Base-by-base conservation (phyloP, 2,113 vertebrate species). In the Ariopsis seemanni region DNA sequence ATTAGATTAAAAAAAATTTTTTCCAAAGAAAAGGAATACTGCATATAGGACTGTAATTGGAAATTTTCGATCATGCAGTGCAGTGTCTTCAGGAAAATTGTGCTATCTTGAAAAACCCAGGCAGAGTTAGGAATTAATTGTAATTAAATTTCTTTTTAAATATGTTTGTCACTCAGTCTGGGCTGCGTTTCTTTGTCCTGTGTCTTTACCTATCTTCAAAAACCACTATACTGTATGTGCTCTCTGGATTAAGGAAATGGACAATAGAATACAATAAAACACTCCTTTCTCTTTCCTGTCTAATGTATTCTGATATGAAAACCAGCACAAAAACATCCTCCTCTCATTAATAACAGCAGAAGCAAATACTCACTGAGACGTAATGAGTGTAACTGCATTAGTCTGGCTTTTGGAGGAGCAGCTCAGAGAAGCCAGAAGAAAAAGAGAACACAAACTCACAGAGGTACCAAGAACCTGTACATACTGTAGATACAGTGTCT, bases 291-390 rank as follows among this genome's bases (percentile, higher is more conserved):
- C 18, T 84, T 83, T 65, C 63, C 15, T 82, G 20, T 48, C 50
- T 69, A 18, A 20, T 83, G 17, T 83, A 53, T 9, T 4, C n/a
- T 42, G 52, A 57, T 84, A 72, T 84, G 82, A 72, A 84, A 84
- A 57, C 82, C 52, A 22, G 15, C 8, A 27, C 25, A 69, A 30
- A 30, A 84, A 84, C 65, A 69, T 15, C 34, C 65, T 72, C 5
- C 48, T 69, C 30, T 83, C 48, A 71, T 84, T 84, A 50, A 25
- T 55, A 17, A 69, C 10, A 4, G 30, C 53, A 57, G 69, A 72
- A 84, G 52, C 65, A 84, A 27, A 52, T 25, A 4, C 83, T 71
- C 11, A 42, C 83, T 57, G 65, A 50, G 6, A 57, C 27, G 42
- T 48, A 81, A 60, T 83, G 63, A 34, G n/a, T 57, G 82, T n/a